Conservation (phyloP, 2,888 invertebrate genomes). For the Cataglyphis cursor region DNA sequence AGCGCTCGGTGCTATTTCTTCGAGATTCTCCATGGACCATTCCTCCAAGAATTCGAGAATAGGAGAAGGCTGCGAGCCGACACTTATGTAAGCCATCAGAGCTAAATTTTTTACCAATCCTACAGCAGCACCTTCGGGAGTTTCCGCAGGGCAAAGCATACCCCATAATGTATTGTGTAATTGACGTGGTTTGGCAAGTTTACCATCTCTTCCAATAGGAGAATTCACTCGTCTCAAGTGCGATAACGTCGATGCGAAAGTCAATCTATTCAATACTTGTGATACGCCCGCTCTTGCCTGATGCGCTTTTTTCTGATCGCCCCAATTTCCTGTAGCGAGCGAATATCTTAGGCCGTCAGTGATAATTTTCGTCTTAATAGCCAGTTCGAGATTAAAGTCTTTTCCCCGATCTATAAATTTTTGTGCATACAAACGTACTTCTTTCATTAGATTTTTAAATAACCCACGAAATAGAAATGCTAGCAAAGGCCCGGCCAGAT, state of each 20-base stretch:
- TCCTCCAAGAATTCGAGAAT: slow-evolving; percentile 99
- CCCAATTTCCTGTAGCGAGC: slow-evolving; percentile 99
- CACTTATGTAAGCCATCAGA: slow-evolving; percentile 99
- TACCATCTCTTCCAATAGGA: slow-evolving; percentile 99
- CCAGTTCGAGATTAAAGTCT: slow-evolving; percentile 98
- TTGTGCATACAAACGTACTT: slow-evolving; percentile 99
- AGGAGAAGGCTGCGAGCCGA: slow-evolving; percentile 99
- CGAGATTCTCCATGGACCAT: slow-evolving; percentile 99
- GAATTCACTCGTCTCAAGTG: slow-evolving; percentile 99
- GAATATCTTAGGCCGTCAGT: slow-evolving; percentile 99
- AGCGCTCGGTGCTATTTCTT: slow-evolving; percentile 99
- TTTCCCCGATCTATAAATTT: slow-evolving; percentile 99
- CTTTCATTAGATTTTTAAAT: slow-evolving; percentile 98
- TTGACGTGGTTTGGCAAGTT: slow-evolving; percentile 99
- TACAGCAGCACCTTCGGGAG: slow-evolving; percentile 98
- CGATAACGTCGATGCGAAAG: slow-evolving; percentile 99
- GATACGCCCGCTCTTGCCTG: slow-evolving; percentile 98
- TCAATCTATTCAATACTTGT: slow-evolving; percentile 98
- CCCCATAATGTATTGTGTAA: slow-evolving; percentile 99
- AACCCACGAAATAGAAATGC: slow-evolving; percentile 99
- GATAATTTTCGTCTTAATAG: slow-evolving; percentile 98
- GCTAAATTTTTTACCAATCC: slow-evolving; percentile 99
- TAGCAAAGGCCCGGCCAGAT: slow-evolving; percentile 98
- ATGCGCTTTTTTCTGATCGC: slow-evolving; percentile 99
- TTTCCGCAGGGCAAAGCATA: slow-evolving; percentile 99